Base-by-base conservation (phyloP, 2,113 vertebrate genomes). In the Ailuropoda melanoleuca region DNA sequence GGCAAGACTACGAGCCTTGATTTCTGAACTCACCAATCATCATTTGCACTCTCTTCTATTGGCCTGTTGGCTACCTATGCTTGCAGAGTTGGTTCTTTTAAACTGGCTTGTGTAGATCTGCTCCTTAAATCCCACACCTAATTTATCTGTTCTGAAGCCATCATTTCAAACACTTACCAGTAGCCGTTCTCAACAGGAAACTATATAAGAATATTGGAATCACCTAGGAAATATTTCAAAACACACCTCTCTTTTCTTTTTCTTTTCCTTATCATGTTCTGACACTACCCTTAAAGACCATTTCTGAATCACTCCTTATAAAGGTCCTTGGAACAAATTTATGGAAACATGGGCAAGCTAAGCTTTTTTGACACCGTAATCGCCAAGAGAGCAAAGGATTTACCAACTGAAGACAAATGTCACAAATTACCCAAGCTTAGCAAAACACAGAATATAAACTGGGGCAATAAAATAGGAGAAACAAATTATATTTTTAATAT, bases 401-500 rank as follows among this genome's bases (percentile, higher is more conserved):
- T 62, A 81, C 64, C 29, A 37, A 58, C 64, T 93, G n/a, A 2
- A 17, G 88, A 90, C 74, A 87, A 91, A 80, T 81, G 72, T 56
- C 58, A 74, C 72, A 93, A 86, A 93, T 84, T 78, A 81, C 29
- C 31, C 39, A 96, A 46, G 50, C 53, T 55, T 92, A 92, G 78
- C 77, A 96, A 94, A 96, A 89, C 29, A 87, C 84, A 95, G 58
- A 72, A 50, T 92, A n/a, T 74, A 72, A 95, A 82, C 10, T 15
- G 82, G 15, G 58, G 39, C 26, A 94, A 88, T 97, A 89, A 98
- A 68, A 75, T 37, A 66, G 24, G 91, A 93, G 60, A 86, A 75
- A 50, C 15, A 93, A 97, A 93, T 95, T 84, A 74, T 50, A 64
- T 55, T 95, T 97, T 80, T 34, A 96, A 90, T 92, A 90, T 97